A percentile compares a stretch with the other conserved stretches of the same genome.
Conservation (phyloP, 2,888 invertebrate genomes). For the Biston betularia region DNA sequence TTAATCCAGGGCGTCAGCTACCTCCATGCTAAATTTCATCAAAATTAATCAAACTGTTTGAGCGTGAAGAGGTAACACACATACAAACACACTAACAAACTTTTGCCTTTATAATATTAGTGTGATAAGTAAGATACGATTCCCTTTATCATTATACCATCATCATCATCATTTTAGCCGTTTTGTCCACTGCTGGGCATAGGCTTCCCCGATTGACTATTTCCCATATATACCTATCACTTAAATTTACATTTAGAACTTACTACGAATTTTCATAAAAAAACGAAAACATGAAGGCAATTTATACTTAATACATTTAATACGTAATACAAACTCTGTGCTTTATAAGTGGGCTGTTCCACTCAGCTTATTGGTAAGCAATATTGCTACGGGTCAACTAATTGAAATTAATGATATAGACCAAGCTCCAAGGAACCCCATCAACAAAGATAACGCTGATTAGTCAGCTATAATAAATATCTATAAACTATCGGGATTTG, state of each 20-base stretch:
- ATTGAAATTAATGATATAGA: constrained; percentile 78
- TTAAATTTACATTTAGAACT: background rate
- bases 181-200: too few species aligned
- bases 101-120: too few species aligned
- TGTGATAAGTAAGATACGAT: too few species aligned
- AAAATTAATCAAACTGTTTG: too few species aligned
- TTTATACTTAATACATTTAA: background rate
- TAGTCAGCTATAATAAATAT: constrained; percentile 11
- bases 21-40: too few species aligned
- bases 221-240: too few species aligned
- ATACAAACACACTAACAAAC: too few species aligned
- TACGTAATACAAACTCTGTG: constrained; percentile 58
- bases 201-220: too few species aligned
- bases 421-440: constrained; percentile 27
- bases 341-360: constrained; percentile 71
- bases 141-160: too few species aligned
- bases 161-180: too few species aligned
- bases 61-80: too few species aligned
- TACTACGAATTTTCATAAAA: background rate
- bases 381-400: constrained; percentile 72
- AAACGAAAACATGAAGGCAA: background rate
- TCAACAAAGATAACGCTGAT: constrained; percentile 35
- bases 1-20: too few species aligned
- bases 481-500: background rate
- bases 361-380: constrained; percentile 62